Evolutionary conservation across 2,888 invertebrate genomes (phyloP).

Genomic region (Patella ulyssiponensis): DNA sequence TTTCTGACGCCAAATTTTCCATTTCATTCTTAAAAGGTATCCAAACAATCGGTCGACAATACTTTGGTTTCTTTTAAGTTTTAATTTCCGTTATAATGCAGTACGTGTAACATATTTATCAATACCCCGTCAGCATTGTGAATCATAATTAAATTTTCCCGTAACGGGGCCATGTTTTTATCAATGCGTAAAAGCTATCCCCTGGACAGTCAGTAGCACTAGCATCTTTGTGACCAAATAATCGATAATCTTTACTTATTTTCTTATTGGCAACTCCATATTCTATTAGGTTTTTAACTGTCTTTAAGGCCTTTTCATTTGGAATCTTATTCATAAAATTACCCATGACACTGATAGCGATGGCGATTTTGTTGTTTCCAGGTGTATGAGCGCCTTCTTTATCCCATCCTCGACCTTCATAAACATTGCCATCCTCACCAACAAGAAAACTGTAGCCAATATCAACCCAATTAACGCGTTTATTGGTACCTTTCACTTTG

Average conservation of each 20-base stretch:
- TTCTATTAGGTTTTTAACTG: slow-evolving; percentile 53
- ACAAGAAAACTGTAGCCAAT: slow-evolving; percentile 79
- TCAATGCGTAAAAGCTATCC: slow-evolving; percentile 48
- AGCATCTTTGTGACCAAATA: slow-evolving; percentile 63
- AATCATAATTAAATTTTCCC: too few relatives aligned
- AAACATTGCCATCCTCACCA: slow-evolving; percentile 84
- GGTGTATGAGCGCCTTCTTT: slow-evolving; percentile 81
- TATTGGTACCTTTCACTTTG: slow-evolving; percentile 70
- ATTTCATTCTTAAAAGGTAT: too few relatives aligned
- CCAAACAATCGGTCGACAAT: too few relatives aligned
- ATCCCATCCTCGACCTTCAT: slow-evolving; percentile 84
- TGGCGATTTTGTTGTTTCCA: slow-evolving; percentile 75
- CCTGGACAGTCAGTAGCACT: slow-evolving; percentile 58
- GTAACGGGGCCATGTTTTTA: slow-evolving; percentile 45
- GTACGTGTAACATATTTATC: too few relatives aligned
- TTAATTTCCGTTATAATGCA: too few relatives aligned
- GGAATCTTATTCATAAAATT: slow-evolving; percentile 57
- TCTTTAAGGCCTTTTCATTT: slow-evolving; percentile 47
- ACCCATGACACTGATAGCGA: slow-evolving; percentile 66
- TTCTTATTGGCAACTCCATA: slow-evolving; percentile 54
- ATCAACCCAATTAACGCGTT: slow-evolving; percentile 44
- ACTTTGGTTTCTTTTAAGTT: too few relatives aligned
- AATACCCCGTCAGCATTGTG: too few relatives aligned
- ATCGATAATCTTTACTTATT: slow-evolving; percentile 48
- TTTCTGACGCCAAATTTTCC: too few relatives aligned